phyloP scores from a whole-genome alignment of 2,113 vertebrate species.

The Smithornis capensis region DNA sequence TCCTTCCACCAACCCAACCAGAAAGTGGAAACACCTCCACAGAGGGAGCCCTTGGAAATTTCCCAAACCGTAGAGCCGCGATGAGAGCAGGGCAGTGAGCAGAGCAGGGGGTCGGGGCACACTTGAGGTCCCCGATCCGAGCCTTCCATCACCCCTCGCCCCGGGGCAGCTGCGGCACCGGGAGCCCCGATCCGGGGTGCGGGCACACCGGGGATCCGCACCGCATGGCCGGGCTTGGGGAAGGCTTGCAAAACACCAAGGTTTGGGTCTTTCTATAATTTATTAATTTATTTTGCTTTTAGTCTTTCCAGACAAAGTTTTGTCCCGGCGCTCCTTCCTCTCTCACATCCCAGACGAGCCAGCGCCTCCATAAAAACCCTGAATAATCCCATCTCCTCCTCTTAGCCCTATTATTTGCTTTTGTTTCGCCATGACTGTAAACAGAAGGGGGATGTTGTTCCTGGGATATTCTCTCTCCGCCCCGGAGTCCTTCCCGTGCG shows the following conservation, averaged over 20 bases:
- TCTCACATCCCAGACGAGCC: background rate
- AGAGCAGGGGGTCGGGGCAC: background rate
- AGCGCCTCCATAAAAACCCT: background rate
- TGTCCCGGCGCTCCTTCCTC: background rate
- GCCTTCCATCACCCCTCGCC: background rate
- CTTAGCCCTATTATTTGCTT: background rate
- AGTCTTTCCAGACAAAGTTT: background rate
- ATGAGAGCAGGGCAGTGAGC: background rate
- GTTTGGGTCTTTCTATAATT: background rate
- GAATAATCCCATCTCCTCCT: background rate
- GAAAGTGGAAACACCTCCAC: background rate
- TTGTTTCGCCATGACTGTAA: background rate
- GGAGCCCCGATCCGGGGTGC: no score
- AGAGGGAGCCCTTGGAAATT: background rate
- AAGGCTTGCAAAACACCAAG: background rate
- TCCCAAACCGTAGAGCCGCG: rapidly evolving
- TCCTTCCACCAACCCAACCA: background rate
- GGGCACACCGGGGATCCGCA: background rate
- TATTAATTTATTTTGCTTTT: background rate
- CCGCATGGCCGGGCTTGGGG: background rate
- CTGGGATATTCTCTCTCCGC: background rate
- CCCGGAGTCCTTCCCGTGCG: background rate
- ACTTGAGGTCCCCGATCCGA: background rate
- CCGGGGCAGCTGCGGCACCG: background rate
- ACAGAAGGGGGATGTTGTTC: background rate